Evolutionary conservation across 2,888 invertebrate species (phyloP), one percentile per base, ranked within the genome.

Genomic region (Caenorhabditis macrosperma): DNA sequence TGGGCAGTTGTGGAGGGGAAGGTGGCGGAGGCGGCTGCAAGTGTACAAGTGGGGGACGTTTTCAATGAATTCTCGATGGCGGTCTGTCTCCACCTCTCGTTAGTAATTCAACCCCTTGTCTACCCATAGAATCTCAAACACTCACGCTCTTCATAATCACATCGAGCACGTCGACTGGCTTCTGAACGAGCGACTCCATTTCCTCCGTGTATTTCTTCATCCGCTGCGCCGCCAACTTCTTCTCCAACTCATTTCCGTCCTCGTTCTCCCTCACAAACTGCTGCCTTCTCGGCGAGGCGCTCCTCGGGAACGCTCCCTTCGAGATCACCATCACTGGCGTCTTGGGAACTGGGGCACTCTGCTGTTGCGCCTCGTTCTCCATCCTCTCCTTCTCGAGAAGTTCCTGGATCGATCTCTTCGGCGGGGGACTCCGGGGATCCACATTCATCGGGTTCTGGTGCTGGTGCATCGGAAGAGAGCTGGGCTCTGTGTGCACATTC

Each of bases 221-320:
- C 44, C 85, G 61, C 60, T 84, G 85, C 10, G 83, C 84, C 22
- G 83, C 84, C 64, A 85, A 69, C 60, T 66, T 72, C 67, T 72
- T 77, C 61, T 84, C 85, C 60, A 85, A 46, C 52, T 85, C 85
- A 22, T 69, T 76, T 59, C 84, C 82, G 35, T 84, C 85, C 38
- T 77, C 76, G 59, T 68, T 71, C 46, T 74, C 78, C 44, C 71
- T 50, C 44, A 78, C 69, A 44, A 71, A 74, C 38, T 78, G 60
- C 48, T 81, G 72, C 46, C 64, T 50, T 60, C 61, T 38, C 10
- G 78, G 72, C 44, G 71, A 71, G 6, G 59, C 59, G 41, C 72
- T 64, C 59, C 69, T 38, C n/a, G 59, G 59, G 22, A 66, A 71
- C 30, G 78, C 71, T 10, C 71, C 78, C 28, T 78, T 78, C 33